Conservation (phyloP, 1,140 invertebrate genomes). For the Luehdorfia chinensis region DNA sequence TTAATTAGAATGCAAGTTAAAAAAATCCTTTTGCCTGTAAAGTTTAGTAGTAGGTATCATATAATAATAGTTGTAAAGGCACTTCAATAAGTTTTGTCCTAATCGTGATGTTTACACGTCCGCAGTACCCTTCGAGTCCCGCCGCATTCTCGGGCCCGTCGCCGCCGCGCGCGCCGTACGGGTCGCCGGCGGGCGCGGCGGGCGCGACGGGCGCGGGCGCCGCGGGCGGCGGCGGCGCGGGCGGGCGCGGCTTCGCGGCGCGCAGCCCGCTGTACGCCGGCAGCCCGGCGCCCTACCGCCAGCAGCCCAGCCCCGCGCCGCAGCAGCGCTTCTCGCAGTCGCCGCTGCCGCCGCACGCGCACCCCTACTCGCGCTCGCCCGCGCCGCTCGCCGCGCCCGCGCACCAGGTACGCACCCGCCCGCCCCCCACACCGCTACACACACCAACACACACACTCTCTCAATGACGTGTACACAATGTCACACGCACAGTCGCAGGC, state of each 20-base stretch:
- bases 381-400: slow-evolving; percentile 24
- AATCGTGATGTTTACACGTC: too few relatives aligned
- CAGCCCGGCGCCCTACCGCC: slow-evolving; percentile 56
- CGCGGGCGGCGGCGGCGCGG: slow-evolving; percentile 26
- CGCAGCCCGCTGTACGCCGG: slow-evolving; percentile 66
- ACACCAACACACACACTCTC: neutral
- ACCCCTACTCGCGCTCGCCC: slow-evolving; percentile 37
- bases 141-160: slow-evolving; percentile 48
- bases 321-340: slow-evolving; percentile 45
- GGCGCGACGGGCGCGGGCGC: slow-evolving; percentile 24
- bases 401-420: slow-evolving; percentile 19
- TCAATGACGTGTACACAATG: too few relatives aligned
- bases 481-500: too few relatives aligned
- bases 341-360: slow-evolving; percentile 35
- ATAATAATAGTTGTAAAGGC: too few relatives aligned
- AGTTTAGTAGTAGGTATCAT: too few relatives aligned
- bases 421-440: neutral
- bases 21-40: too few relatives aligned
- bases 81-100: too few relatives aligned
- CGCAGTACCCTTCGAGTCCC: slow-evolving; percentile 52
- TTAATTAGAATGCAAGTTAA: too few relatives aligned
- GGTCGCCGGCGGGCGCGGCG: slow-evolving; percentile 26
- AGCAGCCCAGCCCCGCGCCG: slow-evolving; percentile 46
- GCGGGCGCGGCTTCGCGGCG: slow-evolving; percentile 37
- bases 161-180: slow-evolving; percentile 48